Conservation (phyloP, 37 sponge, comb jelly and placozoan species). For the Aphrocallistes beatrix region DNA sequence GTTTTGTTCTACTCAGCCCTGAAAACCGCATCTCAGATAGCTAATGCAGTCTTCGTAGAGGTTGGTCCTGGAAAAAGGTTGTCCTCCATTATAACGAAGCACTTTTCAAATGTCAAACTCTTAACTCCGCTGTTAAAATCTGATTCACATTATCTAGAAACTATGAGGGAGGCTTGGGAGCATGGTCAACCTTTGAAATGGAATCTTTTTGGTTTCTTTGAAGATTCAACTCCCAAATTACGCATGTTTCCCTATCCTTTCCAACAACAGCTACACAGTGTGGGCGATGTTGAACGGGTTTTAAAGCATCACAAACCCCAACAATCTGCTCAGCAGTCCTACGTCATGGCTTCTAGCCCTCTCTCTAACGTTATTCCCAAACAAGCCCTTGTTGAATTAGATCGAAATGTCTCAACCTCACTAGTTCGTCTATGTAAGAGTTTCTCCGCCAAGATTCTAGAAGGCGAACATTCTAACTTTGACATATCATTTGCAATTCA, state of each 20-base stretch:
- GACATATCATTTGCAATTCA: not conserved
- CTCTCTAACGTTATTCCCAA: not conserved
- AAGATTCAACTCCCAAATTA: not conserved
- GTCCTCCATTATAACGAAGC: not conserved
- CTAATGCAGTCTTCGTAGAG: not conserved
- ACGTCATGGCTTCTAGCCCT: not conserved
- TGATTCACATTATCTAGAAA: not conserved
- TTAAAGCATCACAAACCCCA: not conserved
- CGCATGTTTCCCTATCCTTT: not conserved
- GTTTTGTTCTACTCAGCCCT: not conserved
- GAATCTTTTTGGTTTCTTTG: not conserved
- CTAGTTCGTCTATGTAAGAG: not conserved
- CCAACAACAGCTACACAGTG: not conserved
- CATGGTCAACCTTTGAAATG: not conserved
- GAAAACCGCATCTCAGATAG: not conserved
- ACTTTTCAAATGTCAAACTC: not conserved
- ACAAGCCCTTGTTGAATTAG: not conserved
- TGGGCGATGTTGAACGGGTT: not conserved
- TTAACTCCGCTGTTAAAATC: not conserved
- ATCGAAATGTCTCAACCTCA: not conserved
- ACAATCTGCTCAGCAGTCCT: not conserved
- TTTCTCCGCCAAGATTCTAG: not conserved
- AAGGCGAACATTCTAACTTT: not conserved
- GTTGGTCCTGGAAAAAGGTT: constrained; percentile 2
- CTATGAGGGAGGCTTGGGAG: not conserved